These are phyloP conservation scores for Celastrina argiolus DNA, from an alignment of 2,888 invertebrate species.

Conservation along the genomic window DNA sequence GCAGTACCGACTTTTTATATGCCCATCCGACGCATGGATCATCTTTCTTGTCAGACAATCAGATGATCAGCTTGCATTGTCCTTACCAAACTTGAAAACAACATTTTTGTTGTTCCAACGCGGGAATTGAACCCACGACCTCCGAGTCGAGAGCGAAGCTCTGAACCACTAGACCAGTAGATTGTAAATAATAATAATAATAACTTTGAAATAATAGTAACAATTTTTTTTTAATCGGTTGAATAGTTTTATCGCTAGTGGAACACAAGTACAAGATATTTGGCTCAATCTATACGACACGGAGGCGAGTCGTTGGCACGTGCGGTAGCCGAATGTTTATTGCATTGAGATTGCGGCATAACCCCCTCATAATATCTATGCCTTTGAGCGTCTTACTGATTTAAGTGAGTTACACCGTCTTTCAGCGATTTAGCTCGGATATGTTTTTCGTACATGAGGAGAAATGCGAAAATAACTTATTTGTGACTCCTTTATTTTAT, in stretches of 20 bases:
- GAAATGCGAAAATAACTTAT: slow-evolving; percentile 4
- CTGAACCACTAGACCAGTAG: too few species aligned
- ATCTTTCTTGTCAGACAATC: too few species aligned
- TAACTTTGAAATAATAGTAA: background rate
- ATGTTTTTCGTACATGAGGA: background rate
- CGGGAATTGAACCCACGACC: too few species aligned
- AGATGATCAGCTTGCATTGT: too few species aligned
- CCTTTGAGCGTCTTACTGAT: slow-evolving; percentile 43
- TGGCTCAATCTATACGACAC: slow-evolving; percentile 45
- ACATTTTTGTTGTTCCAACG: too few species aligned
- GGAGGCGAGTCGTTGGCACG: slow-evolving; percentile 54
- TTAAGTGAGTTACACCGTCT: slow-evolving; percentile 30
- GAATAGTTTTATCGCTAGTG: slow-evolving; percentile 36
- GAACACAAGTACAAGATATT: slow-evolving; percentile 24
- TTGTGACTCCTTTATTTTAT: background rate
- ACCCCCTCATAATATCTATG: slow-evolving; percentile 52
- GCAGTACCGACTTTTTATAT: too few species aligned
- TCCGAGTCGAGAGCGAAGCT: too few species aligned
- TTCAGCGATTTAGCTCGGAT: slow-evolving; percentile 9
- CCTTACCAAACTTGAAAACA: too few species aligned
- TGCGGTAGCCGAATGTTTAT: slow-evolving; percentile 61
- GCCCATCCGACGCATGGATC: too few species aligned
- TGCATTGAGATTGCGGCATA: slow-evolving; percentile 64
- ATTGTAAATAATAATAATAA: too few species aligned
- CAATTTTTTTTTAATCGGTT: slow-evolving; percentile 12